Evolutionary conservation across 2,797 vertebrate genomes (phyloP), one percentile per base, ranked within the genome.

Genomic region (Lophotriccus pileatus): DNA sequence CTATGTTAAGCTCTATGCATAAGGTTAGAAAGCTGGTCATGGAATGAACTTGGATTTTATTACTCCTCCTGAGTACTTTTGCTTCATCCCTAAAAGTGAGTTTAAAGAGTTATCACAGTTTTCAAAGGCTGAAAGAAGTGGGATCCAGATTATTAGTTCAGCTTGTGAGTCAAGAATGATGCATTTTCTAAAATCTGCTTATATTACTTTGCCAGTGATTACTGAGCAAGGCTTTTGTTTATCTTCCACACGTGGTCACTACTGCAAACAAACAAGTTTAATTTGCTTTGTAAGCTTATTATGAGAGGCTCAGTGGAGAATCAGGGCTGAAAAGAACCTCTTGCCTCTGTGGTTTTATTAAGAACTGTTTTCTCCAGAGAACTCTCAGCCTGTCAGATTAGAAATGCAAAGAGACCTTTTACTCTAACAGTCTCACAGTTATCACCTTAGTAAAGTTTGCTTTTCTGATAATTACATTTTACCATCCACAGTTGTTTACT

Each of bases 381-480:
- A 88, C 70, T 90, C 93, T 94, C 90, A 94, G 84, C 39, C 88
- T 97, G 95, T 95, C 34, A 1, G 95, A 97, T 97, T 97, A 96
- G 97, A 97, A 98, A 96, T 90, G 90, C 93, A 96, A 96, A 97
- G 96, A 97, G 89, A 95, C 95, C 92, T 97, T 98, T 97, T 97
- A 97, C 82, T 88, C 72, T 87, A 91, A 96, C 92, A 96, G 78
- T 84, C 66, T 97, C 96, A 97, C 93, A 93, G 88, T 97, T 97
- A 97, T 97, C 96, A 93, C 88, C 84, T 97, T 93, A 95, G 95
- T 87, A 96, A 97, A 97, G 95, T 98, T 98, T 97, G 90, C 91
- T 96, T 96, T 98, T 97, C 91, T 95, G 96, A 97, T 97, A 98
- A 98, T 98, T 98, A 94, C 88, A 91, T 92, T 96, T 96, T 92